Conservation (phyloP, 2,888 invertebrate species). For the Drosophila kanekoi region DNA sequence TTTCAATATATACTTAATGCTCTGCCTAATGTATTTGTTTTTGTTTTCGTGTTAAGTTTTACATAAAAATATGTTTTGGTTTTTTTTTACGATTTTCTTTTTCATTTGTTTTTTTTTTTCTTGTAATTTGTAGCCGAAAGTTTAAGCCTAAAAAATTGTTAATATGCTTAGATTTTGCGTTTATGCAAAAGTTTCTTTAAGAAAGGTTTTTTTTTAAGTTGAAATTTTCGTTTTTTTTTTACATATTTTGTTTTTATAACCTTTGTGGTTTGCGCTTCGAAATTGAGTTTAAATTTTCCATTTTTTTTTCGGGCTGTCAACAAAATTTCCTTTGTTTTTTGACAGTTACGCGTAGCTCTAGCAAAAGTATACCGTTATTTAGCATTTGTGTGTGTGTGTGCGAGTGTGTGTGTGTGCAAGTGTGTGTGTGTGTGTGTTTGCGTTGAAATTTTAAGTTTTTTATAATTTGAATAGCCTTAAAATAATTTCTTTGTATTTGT, state of each 20-base stretch:
- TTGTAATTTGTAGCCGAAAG: constrained; percentile 71
- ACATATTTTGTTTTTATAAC: constrained; percentile 67
- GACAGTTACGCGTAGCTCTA: constrained; percentile 61
- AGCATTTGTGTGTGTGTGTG: constrained; percentile 25
- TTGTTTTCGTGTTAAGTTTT: constrained; percentile 51
- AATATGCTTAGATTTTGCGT: constrained; percentile 50
- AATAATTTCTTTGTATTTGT: constrained; percentile 79
- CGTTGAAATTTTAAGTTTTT: constrained; percentile 40
- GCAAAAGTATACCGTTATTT: constrained; percentile 72
- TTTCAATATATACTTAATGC: constrained; percentile 40
- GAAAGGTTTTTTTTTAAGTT: constrained; percentile 58
- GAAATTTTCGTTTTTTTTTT: constrained; percentile 50
- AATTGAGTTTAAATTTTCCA: constrained; percentile 47
- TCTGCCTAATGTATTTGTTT: constrained; percentile 40
- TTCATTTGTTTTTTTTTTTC: constrained; percentile 41
- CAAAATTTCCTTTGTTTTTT: constrained; percentile 31
- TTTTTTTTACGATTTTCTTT: constrained; percentile 47
- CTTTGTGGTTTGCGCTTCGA: constrained; percentile 56
- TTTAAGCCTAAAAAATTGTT: constrained; percentile 77
- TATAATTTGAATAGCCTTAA: constrained; percentile 69
- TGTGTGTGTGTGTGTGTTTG: constrained; percentile 7
- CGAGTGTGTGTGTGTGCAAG: not conserved
- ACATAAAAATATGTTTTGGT: constrained; percentile 57
- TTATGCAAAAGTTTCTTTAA: constrained; percentile 60
- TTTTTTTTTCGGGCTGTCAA: constrained; percentile 37